Base-by-base conservation (phyloP, 2,113 vertebrate genomes). In the Albula glossodonta region DNA sequence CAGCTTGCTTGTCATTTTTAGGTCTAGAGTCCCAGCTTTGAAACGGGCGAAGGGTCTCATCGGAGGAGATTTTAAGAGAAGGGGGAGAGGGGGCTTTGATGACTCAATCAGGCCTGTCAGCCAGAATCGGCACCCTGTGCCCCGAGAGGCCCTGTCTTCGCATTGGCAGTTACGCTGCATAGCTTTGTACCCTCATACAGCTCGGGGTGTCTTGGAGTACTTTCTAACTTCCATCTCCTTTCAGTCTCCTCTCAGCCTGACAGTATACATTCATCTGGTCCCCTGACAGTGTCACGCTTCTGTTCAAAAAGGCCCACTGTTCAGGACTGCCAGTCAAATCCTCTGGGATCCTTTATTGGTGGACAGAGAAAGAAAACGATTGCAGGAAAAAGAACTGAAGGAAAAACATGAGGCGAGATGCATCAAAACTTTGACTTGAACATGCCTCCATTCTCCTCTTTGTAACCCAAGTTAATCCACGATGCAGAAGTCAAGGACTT, bases 1-100 rank as follows among this genome's bases (percentile, higher is more conserved):
- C 84, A 79, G 85, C 78, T 91, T 84, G 90, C 83, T 88, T 91
- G 90, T 90, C 89, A 90, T 88, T 89, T 90, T 87, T 89, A 90
- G 90, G 89, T 90, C 87, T 85, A 84, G 87, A 83, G 60, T n/a
- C 81, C 80, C 9, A 51, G 48, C 56, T 52, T 60, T 78, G 57
- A 87, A 83, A 83, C 53, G 82, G 74, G 60, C 41, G 6, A 66
- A 57, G 81, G 81, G 8, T 83, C 81, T 31, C 51, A 13, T 13
- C 51, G 56, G 79, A 52, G 51, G 50, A 51, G 56, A 4, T 83
- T 70, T 78, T 74, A 51, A 87, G 78, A 66, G 70, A 80, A 81
- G 87, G 88, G 82, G 86, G 89, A 87, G 82, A 87, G 85, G 41
- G 78, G 86, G 78, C 83, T 81, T 83, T 77, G 80, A 88, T 84